These are phyloP conservation scores for Anguilla anguilla DNA, from an alignment of 2,797 vertebrate species.

Conservation along the genomic window DNA sequence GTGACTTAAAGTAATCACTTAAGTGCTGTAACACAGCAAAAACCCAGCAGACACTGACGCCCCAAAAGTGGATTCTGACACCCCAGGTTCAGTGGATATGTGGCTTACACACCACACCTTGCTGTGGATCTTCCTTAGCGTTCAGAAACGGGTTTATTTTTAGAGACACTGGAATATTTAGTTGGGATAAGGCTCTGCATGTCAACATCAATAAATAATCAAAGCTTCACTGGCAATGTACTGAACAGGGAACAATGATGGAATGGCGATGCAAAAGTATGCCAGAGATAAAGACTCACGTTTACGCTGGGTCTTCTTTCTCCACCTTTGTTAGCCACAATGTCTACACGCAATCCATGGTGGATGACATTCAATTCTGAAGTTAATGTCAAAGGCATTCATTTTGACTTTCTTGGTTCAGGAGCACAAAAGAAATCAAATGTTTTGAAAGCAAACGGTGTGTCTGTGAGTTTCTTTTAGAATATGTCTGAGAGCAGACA, in stretches of 20 bases:
- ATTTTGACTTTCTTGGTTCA: neutral
- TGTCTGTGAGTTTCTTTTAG: neutral
- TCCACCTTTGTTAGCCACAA: neutral
- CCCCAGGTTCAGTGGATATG: neutral
- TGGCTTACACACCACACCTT: neutral
- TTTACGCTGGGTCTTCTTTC: neutral
- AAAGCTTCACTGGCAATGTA: constrained; percentile 12
- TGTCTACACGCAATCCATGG: neutral
- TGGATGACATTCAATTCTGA: neutral
- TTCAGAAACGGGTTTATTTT: constrained; percentile 8
- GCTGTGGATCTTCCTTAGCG: neutral
- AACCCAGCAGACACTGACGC: neutral
- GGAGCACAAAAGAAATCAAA: neutral
- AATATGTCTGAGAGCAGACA: neutral
- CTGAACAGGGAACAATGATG: neutral
- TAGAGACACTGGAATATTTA: constrained; percentile 22
- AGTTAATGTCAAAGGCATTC: neutral
- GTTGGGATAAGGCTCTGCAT: neutral
- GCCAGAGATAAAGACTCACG: neutral
- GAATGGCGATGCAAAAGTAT: neutral
- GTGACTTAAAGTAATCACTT: neutral
- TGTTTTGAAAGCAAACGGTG: neutral
- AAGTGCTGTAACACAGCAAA: neutral
- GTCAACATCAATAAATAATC: constrained; percentile 19
- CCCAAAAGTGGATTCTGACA: neutral